Evolutionary conservation across 1,140 invertebrate species (phyloP).

Genomic region (Zaprionus ornatus): DNA sequence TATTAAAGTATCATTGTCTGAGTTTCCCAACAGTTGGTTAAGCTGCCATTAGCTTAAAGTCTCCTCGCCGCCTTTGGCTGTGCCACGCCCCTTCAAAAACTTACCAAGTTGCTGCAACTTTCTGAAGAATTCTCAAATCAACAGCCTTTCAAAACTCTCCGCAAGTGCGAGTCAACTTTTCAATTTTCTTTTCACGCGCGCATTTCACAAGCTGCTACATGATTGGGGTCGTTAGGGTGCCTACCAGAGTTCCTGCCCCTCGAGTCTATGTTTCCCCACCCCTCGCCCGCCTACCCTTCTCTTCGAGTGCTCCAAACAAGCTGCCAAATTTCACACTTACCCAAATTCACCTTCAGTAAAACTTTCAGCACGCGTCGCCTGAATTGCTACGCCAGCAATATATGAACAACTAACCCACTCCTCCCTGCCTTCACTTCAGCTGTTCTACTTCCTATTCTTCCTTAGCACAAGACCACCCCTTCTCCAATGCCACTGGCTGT

Average conservation of each 20-base stretch:
- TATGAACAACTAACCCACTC: not conserved
- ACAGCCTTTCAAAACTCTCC: slow-evolving; percentile 61
- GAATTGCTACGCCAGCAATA: slow-evolving; percentile 22
- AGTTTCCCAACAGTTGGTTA: not conserved
- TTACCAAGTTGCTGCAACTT: slow-evolving; percentile 56
- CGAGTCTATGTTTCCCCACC: not conserved
- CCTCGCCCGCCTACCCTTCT: not conserved
- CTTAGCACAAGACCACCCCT: not conserved
- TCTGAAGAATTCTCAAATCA: slow-evolving; percentile 66
- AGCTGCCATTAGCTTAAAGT: slow-evolving; percentile 10
- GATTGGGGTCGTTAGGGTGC: slow-evolving; percentile 63
- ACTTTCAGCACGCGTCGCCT: slow-evolving; percentile 45
- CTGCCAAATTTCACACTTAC: slow-evolving; percentile 74
- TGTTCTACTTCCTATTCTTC: not conserved
- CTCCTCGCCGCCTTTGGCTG: not conserved
- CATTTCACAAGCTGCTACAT: slow-evolving; percentile 79
- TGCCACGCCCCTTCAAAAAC: not conserved
- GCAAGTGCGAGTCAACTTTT: slow-evolving; percentile 63
- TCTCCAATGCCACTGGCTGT: slow-evolving; percentile 6
- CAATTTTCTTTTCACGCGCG: slow-evolving; percentile 76
- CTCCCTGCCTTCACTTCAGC: too few species aligned
- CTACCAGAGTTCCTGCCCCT: not conserved
- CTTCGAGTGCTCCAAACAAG: slow-evolving; percentile 55
- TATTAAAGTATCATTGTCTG: slow-evolving; percentile 3
- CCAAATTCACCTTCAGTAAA: slow-evolving; percentile 67